A percentile compares a stretch with the other conserved stretches of the same genome.
Conservation (phyloP, 2,797 vertebrate species). For the Saxicola maurus region DNA sequence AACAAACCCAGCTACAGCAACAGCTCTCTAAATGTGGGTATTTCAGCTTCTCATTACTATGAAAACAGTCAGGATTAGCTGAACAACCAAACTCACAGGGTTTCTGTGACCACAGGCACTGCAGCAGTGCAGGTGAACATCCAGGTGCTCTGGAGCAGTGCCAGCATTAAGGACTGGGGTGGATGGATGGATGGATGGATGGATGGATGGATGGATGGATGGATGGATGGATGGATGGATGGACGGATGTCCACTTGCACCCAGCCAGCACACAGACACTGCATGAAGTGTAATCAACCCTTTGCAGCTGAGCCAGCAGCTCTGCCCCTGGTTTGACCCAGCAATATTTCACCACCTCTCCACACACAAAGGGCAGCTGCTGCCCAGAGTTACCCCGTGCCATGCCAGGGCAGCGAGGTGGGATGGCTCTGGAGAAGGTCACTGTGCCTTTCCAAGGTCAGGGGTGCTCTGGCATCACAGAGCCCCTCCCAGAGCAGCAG, state of each 20-base stretch:
- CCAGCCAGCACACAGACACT: neutral
- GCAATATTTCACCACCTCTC: neutral
- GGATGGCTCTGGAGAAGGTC: rapidly evolving
- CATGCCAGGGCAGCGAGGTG: neutral
- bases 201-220: neutral
- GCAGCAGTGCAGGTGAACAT: neutral
- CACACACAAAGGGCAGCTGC: neutral
- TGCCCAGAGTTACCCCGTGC: neutral
- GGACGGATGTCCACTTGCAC: neutral
- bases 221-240: neutral
- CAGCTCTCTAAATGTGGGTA: neutral
- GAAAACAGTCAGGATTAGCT: neutral
- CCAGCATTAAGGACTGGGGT: neutral
- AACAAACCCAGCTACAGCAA: neutral
- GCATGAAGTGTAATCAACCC: neutral
- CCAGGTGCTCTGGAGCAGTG: neutral
- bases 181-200: neutral
- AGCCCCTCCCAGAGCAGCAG: neutral
- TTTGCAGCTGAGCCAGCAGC: neutral
- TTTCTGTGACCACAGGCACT: neutral
- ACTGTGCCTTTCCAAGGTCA: neutral
- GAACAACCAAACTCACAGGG: neutral
- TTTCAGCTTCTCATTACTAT: neutral
- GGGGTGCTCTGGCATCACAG: neutral
- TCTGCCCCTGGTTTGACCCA: neutral